A percentile compares a stretch with the other conserved stretches of the same genome.
Evolutionary conservation across 2,797 vertebrate genomes (phyloP).

Genomic region (Mallotus villosus): DNA sequence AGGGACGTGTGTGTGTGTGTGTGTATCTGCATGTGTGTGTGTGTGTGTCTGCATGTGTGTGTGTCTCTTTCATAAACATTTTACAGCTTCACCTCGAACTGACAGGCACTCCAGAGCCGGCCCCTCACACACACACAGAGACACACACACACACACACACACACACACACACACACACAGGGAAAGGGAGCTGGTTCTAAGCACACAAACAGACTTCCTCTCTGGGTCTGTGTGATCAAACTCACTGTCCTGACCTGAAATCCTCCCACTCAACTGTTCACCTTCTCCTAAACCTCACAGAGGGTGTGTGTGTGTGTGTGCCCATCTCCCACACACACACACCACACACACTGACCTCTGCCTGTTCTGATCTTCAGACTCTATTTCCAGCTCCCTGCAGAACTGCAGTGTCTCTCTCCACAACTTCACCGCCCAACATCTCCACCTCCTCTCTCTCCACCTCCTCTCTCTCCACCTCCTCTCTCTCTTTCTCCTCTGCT

Average conservation of each 20-base stretch:
- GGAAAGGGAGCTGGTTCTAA: too few relatives aligned
- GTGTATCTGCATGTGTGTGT: slow-evolving; percentile 9
- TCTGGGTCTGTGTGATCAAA: neutral
- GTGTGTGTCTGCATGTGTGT: slow-evolving; percentile 8
- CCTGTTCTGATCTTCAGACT: neutral
- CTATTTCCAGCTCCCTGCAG: neutral
- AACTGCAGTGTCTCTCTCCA: too few relatives aligned
- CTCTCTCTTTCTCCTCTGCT: too few relatives aligned
- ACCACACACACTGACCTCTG: neutral
- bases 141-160: slow-evolving; percentile 23
- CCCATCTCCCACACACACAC: neutral
- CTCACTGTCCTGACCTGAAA: neutral
- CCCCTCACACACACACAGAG: slow-evolving; percentile 25
- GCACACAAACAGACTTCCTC: neutral
- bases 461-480: too few relatives aligned
- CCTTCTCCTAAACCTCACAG: neutral
- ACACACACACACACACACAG: slow-evolving; percentile 9
- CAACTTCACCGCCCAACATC: too few relatives aligned
- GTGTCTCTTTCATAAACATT: slow-evolving; percentile 5
- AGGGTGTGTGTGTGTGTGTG: too few relatives aligned
- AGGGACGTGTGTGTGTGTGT: slow-evolving; percentile 18
- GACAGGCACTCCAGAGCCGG: slow-evolving; percentile 25
- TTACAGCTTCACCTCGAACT: slow-evolving; percentile 28
- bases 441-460: too few relatives aligned
- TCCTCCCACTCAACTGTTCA: neutral